Base-by-base conservation (phyloP, 2,888 invertebrate species). In the Himalopsyche japonica region DNA sequence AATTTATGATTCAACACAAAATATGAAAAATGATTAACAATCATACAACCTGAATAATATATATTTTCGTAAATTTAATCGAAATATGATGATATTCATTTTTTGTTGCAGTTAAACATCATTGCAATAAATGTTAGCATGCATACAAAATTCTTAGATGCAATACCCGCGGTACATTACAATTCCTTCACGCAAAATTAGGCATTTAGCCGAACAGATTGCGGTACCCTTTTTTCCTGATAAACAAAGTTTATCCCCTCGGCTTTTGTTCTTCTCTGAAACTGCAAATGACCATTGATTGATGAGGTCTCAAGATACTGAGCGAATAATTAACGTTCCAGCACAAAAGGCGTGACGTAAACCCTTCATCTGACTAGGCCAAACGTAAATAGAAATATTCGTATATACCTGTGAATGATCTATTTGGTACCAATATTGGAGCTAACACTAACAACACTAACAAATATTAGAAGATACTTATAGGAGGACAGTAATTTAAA, bases 281-380 rank as follows among this genome's bases (percentile, higher is more conserved):
- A 64, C 86, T 86, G 86, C 83, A 86, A 83, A 76, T 86, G 86
- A 86, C 86, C 86, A 83, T 83, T 86, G 86, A 86, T 86, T 86
- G 83, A 86, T 86, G 84, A 81, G 43, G 57, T 37, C 30, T 57
- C 43, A 47, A 81, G 78, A 82, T 49, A 47, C 47, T n/a, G 48
- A 47, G 57, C 77, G 77, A 79, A 78, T 82, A 82, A 82, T 82
- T 82, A 82, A 82, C 82, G 82, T 48, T 24, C 30, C 12, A 27
- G 24, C 30, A 27, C 70, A 70, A 70, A 64, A 70, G 70, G 70
- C 70, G 70, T 70, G 70, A 30, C 70, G 30, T 27, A 12, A 70
- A 30, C 70, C 20, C 70, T 70, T 30, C 70, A 70, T 70, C 70
- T 70, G 70, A 70, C 70, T 10, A 70, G 24, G 30, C 27, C 12